Base-by-base conservation (phyloP, 2,797 vertebrate species). In the Micrastur ruficollis region DNA sequence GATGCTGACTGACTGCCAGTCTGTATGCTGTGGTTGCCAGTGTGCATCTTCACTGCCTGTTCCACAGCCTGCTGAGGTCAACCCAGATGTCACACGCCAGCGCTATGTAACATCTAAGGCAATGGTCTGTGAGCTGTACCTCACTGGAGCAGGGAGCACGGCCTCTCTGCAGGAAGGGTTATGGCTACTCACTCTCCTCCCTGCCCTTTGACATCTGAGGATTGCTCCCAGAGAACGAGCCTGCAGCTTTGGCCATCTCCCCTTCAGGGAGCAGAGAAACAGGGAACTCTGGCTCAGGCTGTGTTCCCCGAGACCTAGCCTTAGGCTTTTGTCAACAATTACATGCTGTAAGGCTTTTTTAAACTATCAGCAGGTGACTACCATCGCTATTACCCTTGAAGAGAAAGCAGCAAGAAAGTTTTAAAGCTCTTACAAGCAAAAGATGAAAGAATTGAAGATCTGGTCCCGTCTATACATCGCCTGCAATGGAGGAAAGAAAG, bases 21-120 rank as follows among this genome's bases (percentile, higher is more conserved):
- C 58, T 55, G 47, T 34, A 29, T 1, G 0, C 25, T 2, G 1
- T 13, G 13, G 14, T 10, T 67, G 38, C 55, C 6, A 6, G 19
- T 6, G 20, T 5, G 12, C 32, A 22, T 32, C 68, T 67, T 83
- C 8, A 5, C 47, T 31, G 20, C 14, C 47, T 80, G 73, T 74
- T 78, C 46, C 31, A 49, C 12, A 6, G 5, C 20, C 21, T 53
- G 38, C 70, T 0, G 2, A 56, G 32, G 21, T 47, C 3, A 2
- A 74, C 26, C 52, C 36, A 56, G 27, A 58, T 27, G 38, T 40
- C 32, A n/a, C 0, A 1, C 31, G 11, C 17, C 53, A 74, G 62
- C 1, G 5, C 14, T 14, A 4, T 1, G 3, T 14, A 34, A 34
- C 11, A 21, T 20, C 29, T 75, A n/a, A 47, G 22, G 26, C n/a